Base-by-base conservation (phyloP, 35 echinoderm and acorn worm species). In the Heliocidaris tuberculata region DNA sequence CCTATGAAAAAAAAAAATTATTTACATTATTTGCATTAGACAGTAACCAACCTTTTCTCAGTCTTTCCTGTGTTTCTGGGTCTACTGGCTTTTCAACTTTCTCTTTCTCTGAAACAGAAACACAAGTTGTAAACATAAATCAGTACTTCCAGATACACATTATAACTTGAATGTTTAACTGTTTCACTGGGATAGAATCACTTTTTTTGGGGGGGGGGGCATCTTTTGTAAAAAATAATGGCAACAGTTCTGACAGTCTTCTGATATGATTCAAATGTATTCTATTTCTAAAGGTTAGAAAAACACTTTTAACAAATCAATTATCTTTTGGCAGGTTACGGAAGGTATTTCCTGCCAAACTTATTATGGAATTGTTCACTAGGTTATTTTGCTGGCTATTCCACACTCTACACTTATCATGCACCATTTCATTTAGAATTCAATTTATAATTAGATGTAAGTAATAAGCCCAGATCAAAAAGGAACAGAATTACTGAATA, bases 31-130 rank as follows among this genome's bases (percentile, higher is more conserved):
- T 24, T 10, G 12, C 48, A 31, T 30, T 85, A 24, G 49, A 31
- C 17, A 95, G 35, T 11, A 2, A 78, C 95, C 93, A 9, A 96
- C 95, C 93, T 49, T 87, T 94, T 87, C 85, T 93, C 49, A 78
- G 42, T 88, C 85, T 49, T n/a, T 94, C 92, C 16, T 93, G 92
- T 47, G 94, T 93, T 86, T 94, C 93, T 59, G 95, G 95, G 91
- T 96, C 95, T 17, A 60, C 13, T 86, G 93, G 92, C 60, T 88
- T 96, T 29, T 60, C 85, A 30, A 48, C 52, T 16, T 85, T 93
- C 19, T 49, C 31, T 31, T 42, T 31, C 49, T 92, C 95, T 50
- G 90, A 65, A 85, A 93, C 88, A 91, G 31, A 59, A 17, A 92
- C 87, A 42, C 10, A 31, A 90, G 48, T 1, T 71, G 13, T 59